Conservation (phyloP, 2,888 invertebrate genomes). For the Troglohyphantes excavatus region DNA sequence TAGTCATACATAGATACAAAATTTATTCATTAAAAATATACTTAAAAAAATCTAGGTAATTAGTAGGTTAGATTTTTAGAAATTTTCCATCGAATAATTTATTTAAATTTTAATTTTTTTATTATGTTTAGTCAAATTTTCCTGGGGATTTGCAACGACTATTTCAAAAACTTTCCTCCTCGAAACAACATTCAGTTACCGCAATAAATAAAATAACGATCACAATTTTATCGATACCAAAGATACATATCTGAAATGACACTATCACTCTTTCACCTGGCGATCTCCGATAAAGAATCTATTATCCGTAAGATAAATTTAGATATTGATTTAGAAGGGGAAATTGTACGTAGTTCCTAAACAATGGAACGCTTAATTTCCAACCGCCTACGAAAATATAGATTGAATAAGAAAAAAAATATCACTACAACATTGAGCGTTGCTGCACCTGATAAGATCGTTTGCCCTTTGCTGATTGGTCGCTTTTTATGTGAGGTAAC, state of each 20-base stretch:
- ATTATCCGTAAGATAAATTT: slow-evolving; percentile 29
- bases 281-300: slow-evolving; percentile 17
- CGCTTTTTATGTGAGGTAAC: slow-evolving; percentile 22
- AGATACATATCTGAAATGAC: neutral
- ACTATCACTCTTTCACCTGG: neutral
- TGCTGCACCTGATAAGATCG: neutral
- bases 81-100: too few relatives aligned
- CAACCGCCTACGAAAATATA: slow-evolving; percentile 6
- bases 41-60: too few relatives aligned
- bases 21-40: too few relatives aligned
- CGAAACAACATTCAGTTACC: neutral
- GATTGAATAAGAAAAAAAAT: neutral
- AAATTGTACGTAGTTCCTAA: neutral
- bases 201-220: neutral
- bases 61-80: too few relatives aligned
- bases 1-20: too few relatives aligned
- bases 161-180: neutral
- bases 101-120: too few relatives aligned
- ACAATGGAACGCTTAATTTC: slow-evolving; percentile 11
- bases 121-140: too few relatives aligned
- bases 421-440: slow-evolving; percentile 3
- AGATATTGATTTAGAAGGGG: neutral
- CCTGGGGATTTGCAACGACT: too few relatives aligned
- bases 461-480: slow-evolving; percentile 24
- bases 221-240: neutral